Evolutionary conservation across 92 coral and sea anemone species (phyloP).

Genomic region (Actinernus sp.): DNA sequence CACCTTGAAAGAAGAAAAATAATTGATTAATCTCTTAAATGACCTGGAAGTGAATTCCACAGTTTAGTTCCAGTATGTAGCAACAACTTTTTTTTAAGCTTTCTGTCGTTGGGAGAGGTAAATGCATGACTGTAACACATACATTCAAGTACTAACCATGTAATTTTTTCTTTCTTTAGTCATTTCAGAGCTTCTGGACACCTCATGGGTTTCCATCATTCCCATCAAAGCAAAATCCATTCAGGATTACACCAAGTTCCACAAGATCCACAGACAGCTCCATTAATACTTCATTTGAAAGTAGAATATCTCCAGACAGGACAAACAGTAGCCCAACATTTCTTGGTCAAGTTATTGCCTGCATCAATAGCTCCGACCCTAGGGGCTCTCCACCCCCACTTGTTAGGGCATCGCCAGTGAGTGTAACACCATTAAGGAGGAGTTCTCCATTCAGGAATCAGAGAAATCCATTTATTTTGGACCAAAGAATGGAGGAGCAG

Average conservation of each 20-base stretch:
- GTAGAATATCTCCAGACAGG: too few relatives aligned
- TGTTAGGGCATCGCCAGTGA: not conserved
- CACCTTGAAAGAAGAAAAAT: not conserved
- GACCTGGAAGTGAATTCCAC: not conserved
- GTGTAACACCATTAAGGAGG: not conserved
- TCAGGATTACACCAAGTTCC: not conserved
- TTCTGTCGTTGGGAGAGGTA: too few relatives aligned
- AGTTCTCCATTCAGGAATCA: constrained; percentile 6
- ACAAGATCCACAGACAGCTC: not conserved
- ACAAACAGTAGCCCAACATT: not conserved
- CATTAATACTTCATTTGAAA: not conserved
- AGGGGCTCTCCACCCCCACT: not conserved
- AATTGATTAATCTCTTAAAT: too few relatives aligned
- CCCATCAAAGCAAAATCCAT: not conserved
- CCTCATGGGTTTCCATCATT: not conserved
- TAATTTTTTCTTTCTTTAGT: not conserved
- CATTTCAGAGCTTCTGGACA: not conserved
- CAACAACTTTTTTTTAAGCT: too few relatives aligned
- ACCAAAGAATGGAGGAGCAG: constrained; percentile 16
- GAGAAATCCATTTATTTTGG: constrained; percentile 18
- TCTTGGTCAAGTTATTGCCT: constrained; percentile 28
- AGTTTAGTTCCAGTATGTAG: not conserved
- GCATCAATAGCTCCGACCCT: constrained; percentile 11
- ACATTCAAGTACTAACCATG: too few relatives aligned
- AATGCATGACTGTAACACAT: too few relatives aligned